Evolutionary conservation across 2,888 invertebrate genomes (phyloP).

Genomic region (Oasisia sp.): DNA sequence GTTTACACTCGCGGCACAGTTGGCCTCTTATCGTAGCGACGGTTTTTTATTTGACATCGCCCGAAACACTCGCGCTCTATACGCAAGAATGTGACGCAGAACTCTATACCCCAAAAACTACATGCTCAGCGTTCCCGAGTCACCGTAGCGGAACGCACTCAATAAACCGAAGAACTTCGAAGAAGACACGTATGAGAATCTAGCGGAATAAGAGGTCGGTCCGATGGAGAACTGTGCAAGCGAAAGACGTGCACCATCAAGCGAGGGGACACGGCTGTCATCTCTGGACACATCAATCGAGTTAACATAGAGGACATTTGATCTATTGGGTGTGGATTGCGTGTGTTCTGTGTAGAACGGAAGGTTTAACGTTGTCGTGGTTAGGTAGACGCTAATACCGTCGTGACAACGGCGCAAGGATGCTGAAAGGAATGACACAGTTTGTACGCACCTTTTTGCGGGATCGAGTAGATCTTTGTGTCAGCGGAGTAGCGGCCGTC

Average conservation of each 20-base stretch:
- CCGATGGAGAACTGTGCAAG: background rate
- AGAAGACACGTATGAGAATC: background rate
- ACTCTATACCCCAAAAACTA: background rate
- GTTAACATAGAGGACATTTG: background rate
- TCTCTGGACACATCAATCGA: background rate
- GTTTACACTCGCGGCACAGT: background rate
- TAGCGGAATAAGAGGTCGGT: background rate
- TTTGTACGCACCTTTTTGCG: background rate
- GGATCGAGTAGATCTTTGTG: background rate
- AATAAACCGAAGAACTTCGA: background rate
- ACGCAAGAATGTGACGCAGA: too few species aligned
- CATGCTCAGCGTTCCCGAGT: background rate
- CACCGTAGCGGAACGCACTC: slow-evolving; percentile 3
- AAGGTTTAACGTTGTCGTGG: too few species aligned
- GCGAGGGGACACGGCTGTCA: background rate
- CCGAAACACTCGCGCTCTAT: background rate
- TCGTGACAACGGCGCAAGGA: background rate
- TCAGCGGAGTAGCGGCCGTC: background rate
- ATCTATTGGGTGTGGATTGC: too few species aligned
- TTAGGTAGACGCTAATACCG: too few species aligned
- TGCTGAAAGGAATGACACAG: background rate
- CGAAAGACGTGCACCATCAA: background rate
- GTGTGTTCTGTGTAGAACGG: too few species aligned
- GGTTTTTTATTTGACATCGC: background rate
- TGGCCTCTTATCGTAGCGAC: background rate